Evolutionary conservation across 2,888 invertebrate species (phyloP), one percentile per base, ranked within the genome.

Genomic region (Pammene aurita): DNA sequence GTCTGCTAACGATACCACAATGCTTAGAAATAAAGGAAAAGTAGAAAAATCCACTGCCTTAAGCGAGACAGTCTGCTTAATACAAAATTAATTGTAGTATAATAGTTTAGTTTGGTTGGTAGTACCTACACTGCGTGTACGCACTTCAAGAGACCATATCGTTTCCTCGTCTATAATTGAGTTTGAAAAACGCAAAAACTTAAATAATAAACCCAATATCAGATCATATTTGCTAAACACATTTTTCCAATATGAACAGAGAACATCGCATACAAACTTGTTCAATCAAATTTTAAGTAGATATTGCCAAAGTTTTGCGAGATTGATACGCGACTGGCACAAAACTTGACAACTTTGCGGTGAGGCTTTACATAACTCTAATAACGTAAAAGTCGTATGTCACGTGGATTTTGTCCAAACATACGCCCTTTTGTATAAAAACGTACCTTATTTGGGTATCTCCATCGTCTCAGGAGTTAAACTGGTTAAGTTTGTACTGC

Each of bases 211-310:
- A 34, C n/a, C 34, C 34, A 38, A 62, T 41, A 62, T n/a, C 61
- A 34, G 34, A 50, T 50, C 61, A 38, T 48, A 38, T 62, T 62
- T 35, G 18, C 50, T 13, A 16, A 62, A 26, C 34, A 62, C 13
- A 50, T 10, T n/a, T 41, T 44, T 69, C 13, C 62, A 41, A 62
- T 62, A 62, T 62, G 62, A 62, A 52, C 62, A 70, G 58, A 75
- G 71, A 71, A 71, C 75, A 76, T 73, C 72, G 74, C 71, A 71
- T 71, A 66, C 13, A 76, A 84, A 82, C 80, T 80, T 80, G 75
- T 83, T 82, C 81, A 80, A 83, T 85, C 84, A 84, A 85, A 85
- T 82, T 84, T 84, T 83, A 82, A 85, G 80, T 82, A 80, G 80
- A 84, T 84, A 85, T 85, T 85, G 83, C 83, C 81, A 84, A 85